Base-by-base conservation (phyloP, 2,113 vertebrate genomes). In the Hipposideros armiger region DNA sequence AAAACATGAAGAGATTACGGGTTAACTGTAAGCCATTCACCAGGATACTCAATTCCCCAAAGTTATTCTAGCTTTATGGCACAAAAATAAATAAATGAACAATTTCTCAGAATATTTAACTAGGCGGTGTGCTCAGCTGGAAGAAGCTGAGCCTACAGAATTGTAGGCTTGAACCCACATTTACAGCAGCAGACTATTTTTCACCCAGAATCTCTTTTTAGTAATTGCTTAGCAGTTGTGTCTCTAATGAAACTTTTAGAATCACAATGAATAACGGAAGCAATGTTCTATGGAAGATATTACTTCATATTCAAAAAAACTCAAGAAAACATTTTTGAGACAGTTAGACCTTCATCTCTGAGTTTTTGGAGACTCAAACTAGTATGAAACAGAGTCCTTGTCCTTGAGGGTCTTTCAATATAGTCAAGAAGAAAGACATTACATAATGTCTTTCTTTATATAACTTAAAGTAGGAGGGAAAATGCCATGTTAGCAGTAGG, bases 121-220 rank as follows among this genome's bases (percentile, higher is more conserved):
- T 42, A 92, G 56, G 16, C 36, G 54, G 9, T 90, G 40, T 85
- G n/a, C 52, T 91, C 30, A 66, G 50, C 58, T 5, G 7, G 74
- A 95, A 95, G 87, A 92, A 80, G 62, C 84, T 50, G 84, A 95
- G 82, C 83, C 67, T 87, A 95, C 24, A 95, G 32, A 96, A 83
- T 74, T 91, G 26, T 90, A 78, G 52, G 28, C 77, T 93, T 62
- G 36, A 90, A 52, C 45, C 42, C 28, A 58, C 30, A 26, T 94
- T 86, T 66, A 74, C 7, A 87, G 76, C 32, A 87, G 64, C 52
- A 88, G 87, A 95, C 58, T 80, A 56, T 94, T 95, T 94, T 95
- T 66, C 30, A 73, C 19, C 56, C n/a, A 86, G 76, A 95, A 91
- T 97, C 73, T 94, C 73, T 90, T 91, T 91, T 96, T 73, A 97